Evolutionary conservation across 2,113 vertebrate genomes (phyloP), one percentile per base, ranked within the genome.

Genomic region (Macquaria ambigua): DNA sequence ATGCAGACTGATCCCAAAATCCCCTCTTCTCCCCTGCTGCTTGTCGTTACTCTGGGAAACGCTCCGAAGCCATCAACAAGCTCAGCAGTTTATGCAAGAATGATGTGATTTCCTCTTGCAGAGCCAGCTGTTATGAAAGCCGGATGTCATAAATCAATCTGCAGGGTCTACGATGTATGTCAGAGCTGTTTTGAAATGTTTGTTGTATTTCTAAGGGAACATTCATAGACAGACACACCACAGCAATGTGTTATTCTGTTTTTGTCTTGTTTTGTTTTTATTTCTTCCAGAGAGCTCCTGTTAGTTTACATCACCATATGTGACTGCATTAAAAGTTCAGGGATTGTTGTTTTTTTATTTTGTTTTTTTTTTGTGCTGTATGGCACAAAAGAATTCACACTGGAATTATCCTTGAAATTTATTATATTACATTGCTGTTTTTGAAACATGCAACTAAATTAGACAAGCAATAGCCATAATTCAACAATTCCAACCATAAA

Each of bases 1-100:
- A 80, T 43, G 68, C 56, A 50, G 21, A 39, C 56, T 31, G 0
- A 55, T 63, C 75, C 48, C 48, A 52, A 81, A 69, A 46, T 15
- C 74, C 59, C 58, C 68, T 52, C 46, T 63, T 43, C n/a, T 41
- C 53, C 34, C n/a, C 2, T 63, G 37, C 23, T 39, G 46, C 58
- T 56, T 28, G 41, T 69, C 56, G 41, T 68, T 37, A 41, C 43
- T 81, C 75, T 64, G 77, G 79, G 74, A 89, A 89, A 83, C 67
- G 76, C 64, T 68, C 66, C 23, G 21, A 58, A 64, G 58, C 72
- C 85, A 81, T 82, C 74, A 70, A 87, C 81, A 69, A 82, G 70
- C 85, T 89, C 81, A 91, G 83, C 88, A 84, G 71, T 93, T 93
- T 85, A 69, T 73, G 84, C 87, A 84, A 63, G 55, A 83, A 79